Conservation (phyloP, 2,113 vertebrate species). For the Chaetorhynchus papuensis region DNA sequence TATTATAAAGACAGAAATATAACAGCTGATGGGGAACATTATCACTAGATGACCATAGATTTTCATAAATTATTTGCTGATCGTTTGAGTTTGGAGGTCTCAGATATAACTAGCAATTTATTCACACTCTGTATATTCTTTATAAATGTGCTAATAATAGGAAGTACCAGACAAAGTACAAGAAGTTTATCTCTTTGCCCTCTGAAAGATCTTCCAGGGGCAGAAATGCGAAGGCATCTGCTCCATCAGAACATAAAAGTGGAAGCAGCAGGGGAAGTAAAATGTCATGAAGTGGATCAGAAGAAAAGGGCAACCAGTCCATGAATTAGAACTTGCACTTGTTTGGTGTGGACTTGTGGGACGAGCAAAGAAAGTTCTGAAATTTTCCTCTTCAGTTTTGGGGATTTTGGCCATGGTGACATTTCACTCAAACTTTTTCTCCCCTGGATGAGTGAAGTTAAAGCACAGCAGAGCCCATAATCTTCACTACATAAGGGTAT, state of each 20-base stretch:
- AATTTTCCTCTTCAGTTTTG: background rate
- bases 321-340: background rate
- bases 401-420: background rate
- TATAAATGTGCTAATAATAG: background rate
- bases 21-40: background rate
- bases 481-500: background rate
- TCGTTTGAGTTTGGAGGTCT: background rate
- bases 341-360: fast-evolving
- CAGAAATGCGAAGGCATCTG: background rate
- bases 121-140: background rate
- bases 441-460: background rate
- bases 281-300: background rate
- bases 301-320: background rate
- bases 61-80: background rate
- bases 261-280: background rate
- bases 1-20: background rate
- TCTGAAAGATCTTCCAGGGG: background rate
- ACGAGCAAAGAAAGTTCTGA: background rate
- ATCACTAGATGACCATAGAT: background rate
- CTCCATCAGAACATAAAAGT: background rate
- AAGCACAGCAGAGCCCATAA: background rate
- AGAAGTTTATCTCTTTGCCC: background rate
- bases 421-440: background rate
- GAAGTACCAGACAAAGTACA: background rate
- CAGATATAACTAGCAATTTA: background rate